A percentile compares a stretch with the other conserved stretches of the same genome.
Evolutionary conservation across 2,797 vertebrate species (phyloP).

Genomic region (Coracias cyanogaster): DNA sequence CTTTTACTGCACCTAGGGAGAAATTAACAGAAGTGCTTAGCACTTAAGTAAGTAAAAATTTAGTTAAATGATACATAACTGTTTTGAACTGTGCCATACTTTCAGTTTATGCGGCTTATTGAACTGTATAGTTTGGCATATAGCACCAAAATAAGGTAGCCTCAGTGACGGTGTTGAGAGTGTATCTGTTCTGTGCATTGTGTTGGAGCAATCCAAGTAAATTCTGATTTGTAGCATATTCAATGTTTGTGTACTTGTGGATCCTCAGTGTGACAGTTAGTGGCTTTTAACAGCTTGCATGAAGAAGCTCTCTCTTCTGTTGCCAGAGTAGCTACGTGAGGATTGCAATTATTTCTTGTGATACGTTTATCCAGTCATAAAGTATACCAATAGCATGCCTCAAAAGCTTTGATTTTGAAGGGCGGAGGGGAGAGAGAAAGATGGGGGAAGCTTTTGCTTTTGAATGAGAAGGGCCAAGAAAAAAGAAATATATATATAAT

Average conservation of each 20-base stretch:
- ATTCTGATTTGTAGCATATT: neutral
- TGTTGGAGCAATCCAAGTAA: neutral
- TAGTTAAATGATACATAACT: neutral
- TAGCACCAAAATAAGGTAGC: neutral
- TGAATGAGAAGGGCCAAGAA: too few relatives aligned
- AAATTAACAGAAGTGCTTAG: neutral
- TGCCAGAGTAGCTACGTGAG: constrained; percentile 81
- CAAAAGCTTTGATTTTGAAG: constrained; percentile 26
- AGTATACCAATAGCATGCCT: constrained; percentile 50
- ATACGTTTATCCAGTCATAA: neutral
- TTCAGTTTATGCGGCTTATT: neutral
- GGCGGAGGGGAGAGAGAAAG: neutral
- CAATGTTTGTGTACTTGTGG: rapidly evolving
- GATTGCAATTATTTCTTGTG: neutral
- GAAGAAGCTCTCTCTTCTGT: constrained; percentile 66
- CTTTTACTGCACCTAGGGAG: neutral
- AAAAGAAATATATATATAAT: neutral
- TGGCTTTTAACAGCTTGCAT: constrained; percentile 79
- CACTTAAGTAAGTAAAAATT: neutral
- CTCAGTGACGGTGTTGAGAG: neutral
- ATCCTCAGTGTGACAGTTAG: neutral
- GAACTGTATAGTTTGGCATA: neutral
- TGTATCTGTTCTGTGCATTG: neutral
- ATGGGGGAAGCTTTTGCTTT: neutral
- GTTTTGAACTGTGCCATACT: neutral